Conservation (phyloP, 92 coral and sea anemone species). For the Phenganax subtilis region DNA sequence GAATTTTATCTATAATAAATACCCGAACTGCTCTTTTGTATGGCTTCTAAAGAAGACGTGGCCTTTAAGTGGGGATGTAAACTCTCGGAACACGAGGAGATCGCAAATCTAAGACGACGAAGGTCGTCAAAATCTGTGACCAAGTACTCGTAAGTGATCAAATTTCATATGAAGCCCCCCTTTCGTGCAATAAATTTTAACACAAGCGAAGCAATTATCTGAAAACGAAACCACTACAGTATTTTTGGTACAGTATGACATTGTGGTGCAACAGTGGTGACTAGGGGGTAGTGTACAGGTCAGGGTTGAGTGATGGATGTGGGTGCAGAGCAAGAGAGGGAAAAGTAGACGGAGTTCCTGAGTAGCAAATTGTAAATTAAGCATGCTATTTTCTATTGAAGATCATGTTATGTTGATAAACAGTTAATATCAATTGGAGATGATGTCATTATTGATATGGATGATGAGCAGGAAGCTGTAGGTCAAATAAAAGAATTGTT, state of each 20-base stretch:
- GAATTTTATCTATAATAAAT: no score
- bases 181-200: no score
- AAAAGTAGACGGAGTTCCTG: no score
- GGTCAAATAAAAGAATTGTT: slow-evolving; percentile 57
- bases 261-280: no score
- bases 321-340: no score
- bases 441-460: slow-evolving; percentile 62
- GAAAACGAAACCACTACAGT: no score
- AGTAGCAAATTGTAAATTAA: no score
- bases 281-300: no score
- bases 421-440: slow-evolving; percentile 47
- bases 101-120: background rate
- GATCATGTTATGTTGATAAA: slow-evolving; percentile 53
- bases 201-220: no score
- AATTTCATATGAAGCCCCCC: background rate
- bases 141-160: slow-evolving; percentile 20
- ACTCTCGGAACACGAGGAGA: no score
- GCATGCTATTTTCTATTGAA: slow-evolving; percentile 1
- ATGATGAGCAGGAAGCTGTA: slow-evolving; percentile 37
- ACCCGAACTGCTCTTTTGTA: background rate
- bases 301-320: no score
- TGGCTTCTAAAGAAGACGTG: background rate
- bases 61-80: slow-evolving; percentile 16
- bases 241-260: no score
- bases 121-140: slow-evolving; percentile 12